phyloP scores from a whole-genome alignment of 2,797 vertebrate species.

The Anabacerthia variegaticeps region DNA sequence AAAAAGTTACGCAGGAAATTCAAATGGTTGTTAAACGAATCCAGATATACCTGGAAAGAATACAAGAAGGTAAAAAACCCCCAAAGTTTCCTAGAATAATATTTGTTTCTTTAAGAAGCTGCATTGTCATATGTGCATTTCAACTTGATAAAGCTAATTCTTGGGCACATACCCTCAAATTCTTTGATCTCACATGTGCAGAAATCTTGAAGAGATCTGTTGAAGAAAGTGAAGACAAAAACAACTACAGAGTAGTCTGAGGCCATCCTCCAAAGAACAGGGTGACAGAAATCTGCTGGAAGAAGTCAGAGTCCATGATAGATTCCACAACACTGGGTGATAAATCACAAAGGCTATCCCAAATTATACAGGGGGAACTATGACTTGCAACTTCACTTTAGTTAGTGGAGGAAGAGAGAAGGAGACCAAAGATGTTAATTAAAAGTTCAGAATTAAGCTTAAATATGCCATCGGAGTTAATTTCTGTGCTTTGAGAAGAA shows the following conservation, averaged over 20 bases:
- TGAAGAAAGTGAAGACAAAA: neutral
- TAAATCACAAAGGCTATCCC: neutral
- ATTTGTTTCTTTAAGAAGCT: neutral
- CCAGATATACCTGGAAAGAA: conserved; percentile 85
- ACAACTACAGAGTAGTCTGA: neutral
- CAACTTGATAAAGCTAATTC: neutral
- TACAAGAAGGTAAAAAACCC: conserved; percentile 79
- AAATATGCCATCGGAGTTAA: neutral
- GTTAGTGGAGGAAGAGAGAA: neutral
- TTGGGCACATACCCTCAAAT: neutral
- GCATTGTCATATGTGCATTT: neutral
- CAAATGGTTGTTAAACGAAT: conserved; percentile 79
- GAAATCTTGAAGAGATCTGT: neutral
- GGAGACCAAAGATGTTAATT: neutral
- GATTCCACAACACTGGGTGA: neutral
- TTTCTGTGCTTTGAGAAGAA: neutral
- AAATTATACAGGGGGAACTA: neutral
- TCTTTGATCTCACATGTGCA: neutral
- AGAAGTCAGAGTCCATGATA: neutral
- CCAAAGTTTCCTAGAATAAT: neutral
- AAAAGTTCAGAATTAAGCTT: neutral
- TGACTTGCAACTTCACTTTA: neutral
- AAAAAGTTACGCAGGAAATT: conserved; percentile 78
- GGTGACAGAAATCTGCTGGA: neutral
- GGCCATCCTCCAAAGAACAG: neutral